Evolutionary conservation across 2,888 invertebrate species (phyloP).

Genomic region (Drosophila kokeensis): DNA sequence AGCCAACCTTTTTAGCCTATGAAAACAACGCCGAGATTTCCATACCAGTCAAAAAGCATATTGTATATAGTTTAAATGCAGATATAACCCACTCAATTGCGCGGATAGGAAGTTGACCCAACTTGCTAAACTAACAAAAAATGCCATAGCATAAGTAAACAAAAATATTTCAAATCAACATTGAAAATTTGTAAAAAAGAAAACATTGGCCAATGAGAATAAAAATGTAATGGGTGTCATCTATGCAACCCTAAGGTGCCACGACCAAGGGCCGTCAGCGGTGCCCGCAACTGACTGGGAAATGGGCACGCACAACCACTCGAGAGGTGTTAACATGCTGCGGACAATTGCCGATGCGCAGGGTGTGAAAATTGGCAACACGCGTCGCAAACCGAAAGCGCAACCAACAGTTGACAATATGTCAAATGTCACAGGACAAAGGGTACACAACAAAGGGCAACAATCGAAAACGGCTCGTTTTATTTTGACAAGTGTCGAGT

Average conservation of each 20-base stretch:
- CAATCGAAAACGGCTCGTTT: slow-evolving; percentile 56
- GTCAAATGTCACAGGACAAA: slow-evolving; percentile 81
- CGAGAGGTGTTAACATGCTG: slow-evolving; percentile 75
- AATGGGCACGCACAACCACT: slow-evolving; percentile 64
- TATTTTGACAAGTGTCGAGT: slow-evolving; percentile 85
- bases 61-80: slow-evolving; percentile 35
- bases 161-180: slow-evolving; percentile 78
- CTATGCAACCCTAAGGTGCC: slow-evolving; percentile 55
- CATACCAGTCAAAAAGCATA: slow-evolving; percentile 65
- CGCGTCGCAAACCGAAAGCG: slow-evolving; percentile 66
- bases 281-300: slow-evolving; percentile 15
- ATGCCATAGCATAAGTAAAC: slow-evolving; percentile 62
- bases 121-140: slow-evolving; percentile 50
- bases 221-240: slow-evolving; percentile 27
- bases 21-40: slow-evolving; percentile 68
- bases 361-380: slow-evolving; percentile 83
- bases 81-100: slow-evolving; percentile 34
- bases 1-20: slow-evolving; percentile 59
- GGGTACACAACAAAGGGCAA: slow-evolving; percentile 41
- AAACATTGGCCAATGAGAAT: slow-evolving; percentile 49
- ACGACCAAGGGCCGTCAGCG: slow-evolving; percentile 3
- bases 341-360: slow-evolving; percentile 75
- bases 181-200: slow-evolving; percentile 65
- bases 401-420: slow-evolving; percentile 78
- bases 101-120: slow-evolving; percentile 29